phyloP scores from a whole-genome alignment of 2,797 vertebrate species.

The Spinus olivaceus region DNA sequence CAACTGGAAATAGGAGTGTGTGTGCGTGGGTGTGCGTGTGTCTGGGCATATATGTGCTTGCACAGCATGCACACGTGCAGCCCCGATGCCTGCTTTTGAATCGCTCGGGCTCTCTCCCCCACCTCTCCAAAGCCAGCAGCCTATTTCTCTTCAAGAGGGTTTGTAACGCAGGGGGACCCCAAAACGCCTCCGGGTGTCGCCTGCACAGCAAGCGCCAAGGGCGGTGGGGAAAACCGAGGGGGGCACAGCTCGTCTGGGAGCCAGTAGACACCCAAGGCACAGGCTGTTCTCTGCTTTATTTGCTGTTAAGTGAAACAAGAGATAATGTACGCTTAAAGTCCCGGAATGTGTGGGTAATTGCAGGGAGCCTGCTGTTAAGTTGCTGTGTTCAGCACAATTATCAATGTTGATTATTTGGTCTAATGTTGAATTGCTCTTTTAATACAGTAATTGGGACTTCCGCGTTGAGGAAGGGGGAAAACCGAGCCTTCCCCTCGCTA shows the following conservation, averaged over 20 bases:
- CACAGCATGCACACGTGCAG: slow-evolving; percentile 21
- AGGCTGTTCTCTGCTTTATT: slow-evolving; percentile 36
- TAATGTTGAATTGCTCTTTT: slow-evolving; percentile 40
- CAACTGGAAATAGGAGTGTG: background rate
- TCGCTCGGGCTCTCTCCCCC: background rate
- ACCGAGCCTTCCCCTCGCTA: slow-evolving; percentile 29
- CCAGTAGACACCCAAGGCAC: background rate
- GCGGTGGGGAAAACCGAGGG: background rate
- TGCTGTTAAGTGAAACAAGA: slow-evolving; percentile 56
- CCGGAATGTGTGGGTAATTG: slow-evolving; percentile 43
- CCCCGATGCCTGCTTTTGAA: background rate
- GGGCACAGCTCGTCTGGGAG: background rate
- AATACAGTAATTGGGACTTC: slow-evolving; percentile 54
- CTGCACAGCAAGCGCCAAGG: background rate
- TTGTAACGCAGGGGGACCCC: background rate
- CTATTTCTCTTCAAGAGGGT: background rate
- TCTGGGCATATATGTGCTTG: background rate
- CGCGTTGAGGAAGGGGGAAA: slow-evolving; percentile 39
- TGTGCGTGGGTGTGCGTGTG: background rate
- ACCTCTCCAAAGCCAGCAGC: background rate
- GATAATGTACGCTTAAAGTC: slow-evolving; percentile 19
- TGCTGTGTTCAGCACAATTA: slow-evolving; percentile 40
- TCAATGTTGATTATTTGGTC: slow-evolving; percentile 49
- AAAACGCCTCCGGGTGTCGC: background rate
- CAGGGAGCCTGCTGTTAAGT: slow-evolving; percentile 44